Evolutionary conservation across 2,797 vertebrate species (phyloP).

Genomic region (Manis javanica): DNA sequence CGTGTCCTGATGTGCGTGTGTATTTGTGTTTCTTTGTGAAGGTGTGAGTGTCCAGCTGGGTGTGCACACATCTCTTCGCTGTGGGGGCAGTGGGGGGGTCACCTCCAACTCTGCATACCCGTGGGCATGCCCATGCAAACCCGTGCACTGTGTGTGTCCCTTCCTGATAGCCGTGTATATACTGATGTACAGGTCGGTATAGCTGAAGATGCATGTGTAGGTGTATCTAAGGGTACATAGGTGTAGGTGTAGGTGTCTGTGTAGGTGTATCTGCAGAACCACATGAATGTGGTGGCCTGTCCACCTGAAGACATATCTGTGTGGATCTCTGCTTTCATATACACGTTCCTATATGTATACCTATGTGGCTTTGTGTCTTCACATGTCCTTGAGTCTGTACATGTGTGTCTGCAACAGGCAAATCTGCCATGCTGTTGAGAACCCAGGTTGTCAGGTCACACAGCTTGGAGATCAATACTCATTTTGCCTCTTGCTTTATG

Average conservation of each 20-base stretch:
- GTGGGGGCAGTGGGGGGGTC: not conserved
- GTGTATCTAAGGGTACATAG: fast-evolving
- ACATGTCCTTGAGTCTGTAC: not conserved
- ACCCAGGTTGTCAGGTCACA: not conserved
- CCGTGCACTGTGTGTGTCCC: not conserved
- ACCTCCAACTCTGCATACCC: not conserved
- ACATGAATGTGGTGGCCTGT: not conserved
- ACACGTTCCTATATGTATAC: fast-evolving
- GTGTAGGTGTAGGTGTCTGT: fast-evolving
- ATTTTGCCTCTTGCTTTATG: not conserved
- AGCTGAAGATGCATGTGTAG: fast-evolving
- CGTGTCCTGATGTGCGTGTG: not conserved
- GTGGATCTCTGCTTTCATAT: not conserved
- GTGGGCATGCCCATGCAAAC: not conserved
- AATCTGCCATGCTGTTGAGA: not conserved
- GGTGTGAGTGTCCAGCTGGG: not conserved
- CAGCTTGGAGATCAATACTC: not conserved
- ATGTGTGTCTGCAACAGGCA: not conserved
- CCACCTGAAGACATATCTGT: not conserved
- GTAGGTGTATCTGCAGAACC: not conserved
- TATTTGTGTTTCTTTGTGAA: not conserved
- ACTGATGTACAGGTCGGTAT: fast-evolving
- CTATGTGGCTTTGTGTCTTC: not conserved
- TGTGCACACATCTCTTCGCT: not conserved
- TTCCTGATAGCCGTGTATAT: not conserved